Percentiles rank a stretch among this genome's conserved stretches.
These are phyloP conservation scores for Malacoraja senta DNA, from an alignment of 2,797 vertebrate species.

Conservation along the genomic window DNA sequence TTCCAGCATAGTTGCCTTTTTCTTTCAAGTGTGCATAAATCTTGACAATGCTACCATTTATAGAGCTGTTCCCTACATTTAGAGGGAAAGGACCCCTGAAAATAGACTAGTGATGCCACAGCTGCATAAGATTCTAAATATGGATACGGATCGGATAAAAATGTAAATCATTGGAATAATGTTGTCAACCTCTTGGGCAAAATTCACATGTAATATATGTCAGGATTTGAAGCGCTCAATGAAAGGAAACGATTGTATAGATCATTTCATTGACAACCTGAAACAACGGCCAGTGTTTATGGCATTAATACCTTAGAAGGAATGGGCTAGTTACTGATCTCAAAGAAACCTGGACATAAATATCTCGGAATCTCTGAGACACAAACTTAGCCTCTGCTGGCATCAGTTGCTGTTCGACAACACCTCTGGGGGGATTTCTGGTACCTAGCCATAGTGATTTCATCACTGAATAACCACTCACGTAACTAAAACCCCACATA, in stretches of 20 bases:
- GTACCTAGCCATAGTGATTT: too few species aligned
- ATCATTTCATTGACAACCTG: not conserved
- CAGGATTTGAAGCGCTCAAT: not conserved
- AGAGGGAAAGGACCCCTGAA: not conserved
- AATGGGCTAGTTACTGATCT: too few species aligned
- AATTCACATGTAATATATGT: not conserved
- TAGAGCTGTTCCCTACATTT: not conserved
- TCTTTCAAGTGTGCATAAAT: not conserved
- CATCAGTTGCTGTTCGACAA: too few species aligned
- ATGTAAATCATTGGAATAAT: not conserved
- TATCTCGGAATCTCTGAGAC: too few species aligned
- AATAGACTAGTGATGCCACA: not conserved
- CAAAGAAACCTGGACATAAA: too few species aligned
- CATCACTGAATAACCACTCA: too few species aligned
- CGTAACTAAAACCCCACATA: too few species aligned
- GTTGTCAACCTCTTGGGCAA: not conserved
- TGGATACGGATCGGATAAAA: not conserved
- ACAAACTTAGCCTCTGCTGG: too few species aligned
- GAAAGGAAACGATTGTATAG: not conserved
- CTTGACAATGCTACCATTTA: not conserved
- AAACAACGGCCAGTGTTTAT: not conserved
- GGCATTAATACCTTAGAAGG: too few species aligned
- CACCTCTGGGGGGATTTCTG: too few species aligned
- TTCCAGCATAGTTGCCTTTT: not conserved
- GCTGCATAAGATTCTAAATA: not conserved